These are phyloP conservation scores for Xestia rhomboidea DNA, from an alignment of 2,888 invertebrate species.

Conservation along the genomic window DNA sequence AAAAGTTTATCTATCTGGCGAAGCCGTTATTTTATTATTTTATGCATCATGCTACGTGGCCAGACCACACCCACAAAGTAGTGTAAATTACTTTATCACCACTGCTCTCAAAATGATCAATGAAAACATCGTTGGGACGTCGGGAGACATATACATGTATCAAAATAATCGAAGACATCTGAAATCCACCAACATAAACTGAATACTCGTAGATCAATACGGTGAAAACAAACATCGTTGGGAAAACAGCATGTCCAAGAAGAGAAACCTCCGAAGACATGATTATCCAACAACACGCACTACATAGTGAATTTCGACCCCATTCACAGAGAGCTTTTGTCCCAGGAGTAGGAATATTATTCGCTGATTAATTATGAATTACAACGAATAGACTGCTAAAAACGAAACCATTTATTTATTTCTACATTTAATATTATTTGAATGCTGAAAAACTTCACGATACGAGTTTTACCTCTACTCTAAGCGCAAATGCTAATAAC, in stretches of 20 bases:
- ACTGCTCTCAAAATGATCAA: neutral
- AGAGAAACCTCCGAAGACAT: neutral
- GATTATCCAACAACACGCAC: neutral
- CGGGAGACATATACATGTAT: neutral
- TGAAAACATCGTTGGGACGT: neutral
- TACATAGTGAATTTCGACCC: too few relatives aligned
- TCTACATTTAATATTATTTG: neutral
- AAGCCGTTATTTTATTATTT: neutral
- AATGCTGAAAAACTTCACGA: neutral
- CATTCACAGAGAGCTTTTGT: too few relatives aligned
- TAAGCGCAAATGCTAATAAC: constrained; percentile 38
- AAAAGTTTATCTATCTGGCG: neutral
- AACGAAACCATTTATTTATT: neutral
- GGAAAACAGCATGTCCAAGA: neutral
- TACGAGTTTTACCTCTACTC: neutral
- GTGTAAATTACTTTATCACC: too few relatives aligned
- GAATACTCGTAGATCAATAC: too few relatives aligned
- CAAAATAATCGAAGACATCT: neutral
- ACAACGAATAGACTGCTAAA: neutral
- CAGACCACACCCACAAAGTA: too few relatives aligned
- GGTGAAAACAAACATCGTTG: too few relatives aligned
- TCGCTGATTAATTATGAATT: neutral
- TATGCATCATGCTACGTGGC: too few relatives aligned
- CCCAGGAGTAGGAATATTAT: too few relatives aligned
- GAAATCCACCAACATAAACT: neutral